phyloP scores from a whole-genome alignment of 1,140 invertebrate species.

The Lordiphosa collinella region DNA sequence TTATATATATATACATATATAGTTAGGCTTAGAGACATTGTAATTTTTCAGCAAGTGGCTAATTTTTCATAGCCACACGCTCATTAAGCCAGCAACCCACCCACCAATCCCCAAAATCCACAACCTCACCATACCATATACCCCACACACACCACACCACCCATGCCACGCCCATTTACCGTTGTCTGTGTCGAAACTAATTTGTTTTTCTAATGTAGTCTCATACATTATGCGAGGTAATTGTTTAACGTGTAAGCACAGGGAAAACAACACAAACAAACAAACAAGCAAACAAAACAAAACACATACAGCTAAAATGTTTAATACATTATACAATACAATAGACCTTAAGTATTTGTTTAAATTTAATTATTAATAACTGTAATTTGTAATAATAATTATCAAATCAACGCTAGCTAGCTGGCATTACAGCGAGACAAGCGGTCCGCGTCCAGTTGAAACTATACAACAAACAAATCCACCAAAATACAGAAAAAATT shows the following conservation, averaged over 20 bases:
- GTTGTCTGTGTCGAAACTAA: slow-evolving; percentile 49
- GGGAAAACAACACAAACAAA: slow-evolving; percentile 24
- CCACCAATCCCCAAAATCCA: slow-evolving; percentile 34
- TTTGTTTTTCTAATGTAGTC: slow-evolving; percentile 67
- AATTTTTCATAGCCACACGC: slow-evolving; percentile 74
- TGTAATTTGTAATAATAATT: slow-evolving; percentile 71
- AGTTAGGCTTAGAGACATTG: slow-evolving; percentile 60
- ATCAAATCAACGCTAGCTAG: slow-evolving; percentile 44
- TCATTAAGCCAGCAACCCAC: slow-evolving; percentile 52
- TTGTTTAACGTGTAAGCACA: slow-evolving; percentile 62
- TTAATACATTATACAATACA: slow-evolving; percentile 65
- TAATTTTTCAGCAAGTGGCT: slow-evolving; percentile 71
- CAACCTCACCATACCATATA: slow-evolving; percentile 23
- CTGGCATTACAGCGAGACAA: slow-evolving; percentile 25
- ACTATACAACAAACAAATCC: slow-evolving; percentile 62
- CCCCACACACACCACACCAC: slow-evolving; percentile 14
- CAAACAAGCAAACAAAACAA: slow-evolving; percentile 9
- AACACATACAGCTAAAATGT: slow-evolving; percentile 36
- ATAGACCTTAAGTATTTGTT: slow-evolving; percentile 72
- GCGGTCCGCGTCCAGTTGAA: slow-evolving; percentile 25
- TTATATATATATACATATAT: slow-evolving; percentile 42
- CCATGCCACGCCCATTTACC: slow-evolving; percentile 16
- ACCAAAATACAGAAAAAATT: slow-evolving; percentile 47
- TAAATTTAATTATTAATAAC: slow-evolving; percentile 73
- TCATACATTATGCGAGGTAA: slow-evolving; percentile 66